phyloP scores from a whole-genome alignment of 2,888 invertebrate genomes.

The Pharmacophagus antenor region DNA sequence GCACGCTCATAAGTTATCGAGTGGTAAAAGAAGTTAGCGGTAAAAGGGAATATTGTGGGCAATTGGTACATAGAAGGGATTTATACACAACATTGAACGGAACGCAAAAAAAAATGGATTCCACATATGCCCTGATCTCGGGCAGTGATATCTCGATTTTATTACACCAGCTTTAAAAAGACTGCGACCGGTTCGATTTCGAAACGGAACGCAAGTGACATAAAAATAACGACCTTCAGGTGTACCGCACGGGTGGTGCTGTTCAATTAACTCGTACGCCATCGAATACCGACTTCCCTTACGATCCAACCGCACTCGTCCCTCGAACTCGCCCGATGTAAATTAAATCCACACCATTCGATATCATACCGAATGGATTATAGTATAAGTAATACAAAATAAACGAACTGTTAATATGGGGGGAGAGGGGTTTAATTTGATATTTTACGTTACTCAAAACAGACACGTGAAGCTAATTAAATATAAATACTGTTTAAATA shows the following conservation, averaged over 20 bases:
- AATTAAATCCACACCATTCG: too few species aligned
- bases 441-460: too few species aligned
- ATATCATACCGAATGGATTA: too few species aligned
- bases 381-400: too few species aligned
- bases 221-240: slow-evolving; percentile 68
- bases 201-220: slow-evolving; percentile 72
- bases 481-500: too few species aligned
- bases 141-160: slow-evolving; percentile 74
- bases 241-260: slow-evolving; percentile 41
- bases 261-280: slow-evolving; percentile 47
- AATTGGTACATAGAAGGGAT: neutral
- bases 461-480: too few species aligned
- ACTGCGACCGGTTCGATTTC: slow-evolving; percentile 72
- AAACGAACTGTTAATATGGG: too few species aligned
- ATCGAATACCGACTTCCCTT: slow-evolving; percentile 40
- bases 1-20: neutral
- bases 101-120: slow-evolving; percentile 26
- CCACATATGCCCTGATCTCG: slow-evolving; percentile 61
- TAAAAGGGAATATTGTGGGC: neutral
- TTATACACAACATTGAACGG: neutral
- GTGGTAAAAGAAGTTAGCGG: neutral
- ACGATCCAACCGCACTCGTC: too few species aligned
- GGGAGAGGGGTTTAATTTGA: too few species aligned
- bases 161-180: slow-evolving; percentile 71
- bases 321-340: too few species aligned